These are phyloP conservation scores for Habropoda laboriosa DNA, from an alignment of 1,140 invertebrate species.

Conservation along the genomic window DNA sequence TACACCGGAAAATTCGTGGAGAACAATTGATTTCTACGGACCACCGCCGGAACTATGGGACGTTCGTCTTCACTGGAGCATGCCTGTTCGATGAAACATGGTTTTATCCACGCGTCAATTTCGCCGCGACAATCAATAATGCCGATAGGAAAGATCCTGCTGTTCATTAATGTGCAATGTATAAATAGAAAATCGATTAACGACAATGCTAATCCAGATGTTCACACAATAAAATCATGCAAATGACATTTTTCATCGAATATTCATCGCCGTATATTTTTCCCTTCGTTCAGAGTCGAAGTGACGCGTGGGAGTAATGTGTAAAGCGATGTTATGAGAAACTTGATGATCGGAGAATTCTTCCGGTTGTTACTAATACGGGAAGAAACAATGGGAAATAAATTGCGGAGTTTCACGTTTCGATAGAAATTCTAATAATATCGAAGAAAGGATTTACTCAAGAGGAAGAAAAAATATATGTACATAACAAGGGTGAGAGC, in stretches of 20 bases:
- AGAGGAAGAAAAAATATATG: background rate
- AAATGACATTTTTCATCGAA: background rate
- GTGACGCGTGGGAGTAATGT: background rate
- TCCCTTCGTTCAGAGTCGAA: background rate
- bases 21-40: background rate
- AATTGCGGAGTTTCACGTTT: background rate
- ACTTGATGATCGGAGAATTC: background rate
- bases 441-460: background rate
- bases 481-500: too few species aligned
- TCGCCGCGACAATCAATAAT: background rate
- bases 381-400: background rate
- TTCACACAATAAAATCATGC: too few species aligned
- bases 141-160: background rate
- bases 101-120: background rate
- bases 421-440: background rate
- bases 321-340: background rate
- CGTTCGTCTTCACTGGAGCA: background rate
- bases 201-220: too few species aligned
- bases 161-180: background rate
- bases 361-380: too few species aligned
- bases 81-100: background rate
- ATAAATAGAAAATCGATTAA: conserved; percentile 26
- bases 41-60: background rate
- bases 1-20: background rate
- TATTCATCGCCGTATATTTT: background rate